Percentiles rank a stretch among this genome's conserved stretches.
Evolutionary conservation across 1,140 invertebrate genomes (phyloP).

Genomic region (Cydia amplana): DNA sequence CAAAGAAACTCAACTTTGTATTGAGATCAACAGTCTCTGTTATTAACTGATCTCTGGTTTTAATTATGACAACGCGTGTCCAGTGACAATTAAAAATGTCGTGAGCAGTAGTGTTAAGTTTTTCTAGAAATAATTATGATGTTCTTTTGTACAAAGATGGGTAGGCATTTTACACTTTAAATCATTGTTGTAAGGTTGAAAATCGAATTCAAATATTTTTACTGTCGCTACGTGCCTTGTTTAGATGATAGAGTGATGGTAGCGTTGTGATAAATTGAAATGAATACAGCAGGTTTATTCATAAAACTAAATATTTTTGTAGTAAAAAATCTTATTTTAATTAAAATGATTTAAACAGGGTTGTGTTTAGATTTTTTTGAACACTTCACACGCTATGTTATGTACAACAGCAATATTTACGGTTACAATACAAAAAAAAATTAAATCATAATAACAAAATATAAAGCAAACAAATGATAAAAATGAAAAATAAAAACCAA

Average conservation of each 20-base stretch:
- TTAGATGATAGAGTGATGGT: too few relatives aligned
- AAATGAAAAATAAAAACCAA: constrained; percentile 11
- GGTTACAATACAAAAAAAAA: neutral
- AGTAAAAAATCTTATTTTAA: too few relatives aligned
- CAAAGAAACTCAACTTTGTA: neutral
- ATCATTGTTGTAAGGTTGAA: neutral
- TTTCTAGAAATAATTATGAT: constrained; percentile 8
- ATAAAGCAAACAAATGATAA: neutral
- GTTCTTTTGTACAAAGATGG: neutral
- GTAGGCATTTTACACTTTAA: neutral
- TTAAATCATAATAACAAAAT: neutral
- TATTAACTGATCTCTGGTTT: neutral
- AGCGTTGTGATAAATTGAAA: too few relatives aligned
- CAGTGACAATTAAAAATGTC: constrained; percentile 15
- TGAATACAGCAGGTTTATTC: too few relatives aligned
- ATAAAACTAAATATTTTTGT: too few relatives aligned
- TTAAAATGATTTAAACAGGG: too few relatives aligned
- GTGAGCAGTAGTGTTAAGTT: neutral
- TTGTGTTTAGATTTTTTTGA: too few relatives aligned
- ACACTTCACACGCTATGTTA: too few relatives aligned
- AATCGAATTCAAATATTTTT: too few relatives aligned
- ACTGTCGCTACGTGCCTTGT: too few relatives aligned
- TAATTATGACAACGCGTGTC: neutral
- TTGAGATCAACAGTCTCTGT: neutral
- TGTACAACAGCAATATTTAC: too few relatives aligned